Percentiles rank a stretch among this genome's conserved stretches.
Evolutionary conservation across 2,113 vertebrate species (phyloP).

Genomic region (Gallinago paraguaiae): DNA sequence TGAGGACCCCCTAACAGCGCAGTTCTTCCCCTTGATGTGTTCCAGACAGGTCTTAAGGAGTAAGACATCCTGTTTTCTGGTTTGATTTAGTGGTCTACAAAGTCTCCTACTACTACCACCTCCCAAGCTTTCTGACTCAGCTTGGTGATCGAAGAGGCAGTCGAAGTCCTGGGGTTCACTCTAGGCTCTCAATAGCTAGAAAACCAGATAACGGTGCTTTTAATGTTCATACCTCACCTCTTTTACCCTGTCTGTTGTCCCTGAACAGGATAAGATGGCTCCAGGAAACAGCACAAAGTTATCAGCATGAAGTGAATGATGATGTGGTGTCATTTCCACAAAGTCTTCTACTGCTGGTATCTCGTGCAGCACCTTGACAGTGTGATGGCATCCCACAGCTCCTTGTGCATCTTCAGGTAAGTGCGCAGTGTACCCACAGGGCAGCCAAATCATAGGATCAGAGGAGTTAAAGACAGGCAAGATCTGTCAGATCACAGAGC

Average conservation of each 20-base stretch:
- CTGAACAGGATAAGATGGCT: neutral
- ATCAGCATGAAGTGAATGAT: neutral
- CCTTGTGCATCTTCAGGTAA: slow-evolving; percentile 32
- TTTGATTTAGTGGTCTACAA: slow-evolving; percentile 47
- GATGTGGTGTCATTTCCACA: slow-evolving; percentile 12
- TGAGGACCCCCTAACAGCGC: neutral
- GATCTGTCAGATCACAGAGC: slow-evolving; percentile 41
- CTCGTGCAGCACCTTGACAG: slow-evolving; percentile 1
- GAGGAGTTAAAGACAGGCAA: slow-evolving; percentile 1
- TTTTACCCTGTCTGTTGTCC: neutral
- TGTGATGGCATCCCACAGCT: slow-evolving; percentile 48
- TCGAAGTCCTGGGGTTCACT: neutral
- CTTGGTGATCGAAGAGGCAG: neutral
- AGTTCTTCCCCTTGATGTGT: slow-evolving; percentile 3
- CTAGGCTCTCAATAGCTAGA: neutral
- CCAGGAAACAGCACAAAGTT: slow-evolving; percentile 36
- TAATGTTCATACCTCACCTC: neutral
- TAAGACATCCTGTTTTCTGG: neutral
- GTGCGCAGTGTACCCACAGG: slow-evolving; percentile 1
- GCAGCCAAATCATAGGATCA: slow-evolving; percentile 22
- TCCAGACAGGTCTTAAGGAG: slow-evolving; percentile 25
- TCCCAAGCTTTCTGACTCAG: slow-evolving; percentile 16
- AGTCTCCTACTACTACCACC: neutral
- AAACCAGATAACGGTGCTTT: slow-evolving; percentile 18
- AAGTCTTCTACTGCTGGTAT: slow-evolving; percentile 35